Evolutionary conservation across 2,797 vertebrate species (phyloP).

Genomic region (Pyrocephalus nanus): DNA sequence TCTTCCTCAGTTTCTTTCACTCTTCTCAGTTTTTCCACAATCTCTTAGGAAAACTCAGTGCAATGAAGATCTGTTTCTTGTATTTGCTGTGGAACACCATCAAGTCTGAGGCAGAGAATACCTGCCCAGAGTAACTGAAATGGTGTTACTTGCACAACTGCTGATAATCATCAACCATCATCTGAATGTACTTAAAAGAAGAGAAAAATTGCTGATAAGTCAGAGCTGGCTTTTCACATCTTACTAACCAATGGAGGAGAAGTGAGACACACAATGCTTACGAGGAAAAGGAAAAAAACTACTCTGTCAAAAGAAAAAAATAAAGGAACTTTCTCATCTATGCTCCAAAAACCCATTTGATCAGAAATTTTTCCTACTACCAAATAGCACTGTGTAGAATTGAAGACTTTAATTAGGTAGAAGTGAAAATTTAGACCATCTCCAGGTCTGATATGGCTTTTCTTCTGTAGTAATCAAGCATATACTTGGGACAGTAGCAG

Average conservation of each 20-base stretch:
- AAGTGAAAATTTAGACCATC: neutral
- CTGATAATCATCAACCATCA: neutral
- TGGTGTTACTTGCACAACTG: neutral
- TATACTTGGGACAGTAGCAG: neutral
- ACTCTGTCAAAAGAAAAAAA: neutral
- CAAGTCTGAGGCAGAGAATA: neutral
- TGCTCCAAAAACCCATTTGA: neutral
- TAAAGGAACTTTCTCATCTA: neutral
- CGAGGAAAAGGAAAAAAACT: neutral
- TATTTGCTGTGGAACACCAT: neutral
- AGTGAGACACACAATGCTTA: neutral
- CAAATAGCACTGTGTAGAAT: neutral
- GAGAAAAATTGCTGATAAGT: neutral
- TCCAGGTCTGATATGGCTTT: neutral
- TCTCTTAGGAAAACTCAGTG: neutral
- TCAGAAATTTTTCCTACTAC: neutral
- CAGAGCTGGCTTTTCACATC: neutral
- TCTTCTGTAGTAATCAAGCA: neutral
- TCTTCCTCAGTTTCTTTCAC: neutral
- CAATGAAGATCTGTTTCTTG: neutral
- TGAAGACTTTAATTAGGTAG: neutral
- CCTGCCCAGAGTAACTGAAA: neutral
- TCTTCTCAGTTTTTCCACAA: neutral
- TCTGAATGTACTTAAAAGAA: neutral
- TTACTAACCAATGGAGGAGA: neutral